Base-by-base conservation (phyloP, 2,888 invertebrate genomes). In the Athalia cordata region DNA sequence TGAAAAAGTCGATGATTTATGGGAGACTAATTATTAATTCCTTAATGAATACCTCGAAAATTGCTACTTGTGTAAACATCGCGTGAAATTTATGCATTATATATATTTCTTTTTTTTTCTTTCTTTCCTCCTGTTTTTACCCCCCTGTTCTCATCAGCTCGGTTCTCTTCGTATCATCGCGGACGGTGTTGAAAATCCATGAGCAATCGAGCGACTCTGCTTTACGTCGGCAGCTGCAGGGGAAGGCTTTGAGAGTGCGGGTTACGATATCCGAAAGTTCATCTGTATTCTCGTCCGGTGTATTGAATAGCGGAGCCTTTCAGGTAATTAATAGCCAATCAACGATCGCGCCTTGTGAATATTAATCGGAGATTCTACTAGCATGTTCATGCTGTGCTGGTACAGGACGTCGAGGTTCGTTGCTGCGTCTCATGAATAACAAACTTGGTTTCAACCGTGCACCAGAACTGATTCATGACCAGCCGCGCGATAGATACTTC, bases 261-360 rank as follows among this genome's bases (percentile, higher is more conserved):
- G 64, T 62, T 72, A 61, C 85, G 83, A 85, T 81, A 80, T 80
- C 80, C 79, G 77, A 80, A 81, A 85, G 86, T 87, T 87, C 86
- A 87, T 87, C 87, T 87, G 86, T 87, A 87, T 87, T 87, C 87
- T 85, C 85, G 86, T 82, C 84, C 85, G 84, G 86, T 79, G 83
- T 84, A 85, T 85, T 84, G 84, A 80, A 81, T 82, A 86, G 78
- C 70, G 62, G 62, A 72, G 61, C 70, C 78, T 78, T 78, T 78
- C 78, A 61, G 87, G 86, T 87, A 87, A 87, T 87, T 87, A 87
- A 87, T 87, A 87, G 87, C 87, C 87, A 87, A 87, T 87, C 87
- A 87, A 82, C 84, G 84, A 83, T 80, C 84, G 83, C 84, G 85
- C 84, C 81, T 84, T 81, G 78, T 86, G 87, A 87, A 87, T 87